Evolutionary conservation across 2,888 invertebrate genomes (phyloP), one percentile per base, ranked within the genome.

Genomic region (Sesia apiformis): DNA sequence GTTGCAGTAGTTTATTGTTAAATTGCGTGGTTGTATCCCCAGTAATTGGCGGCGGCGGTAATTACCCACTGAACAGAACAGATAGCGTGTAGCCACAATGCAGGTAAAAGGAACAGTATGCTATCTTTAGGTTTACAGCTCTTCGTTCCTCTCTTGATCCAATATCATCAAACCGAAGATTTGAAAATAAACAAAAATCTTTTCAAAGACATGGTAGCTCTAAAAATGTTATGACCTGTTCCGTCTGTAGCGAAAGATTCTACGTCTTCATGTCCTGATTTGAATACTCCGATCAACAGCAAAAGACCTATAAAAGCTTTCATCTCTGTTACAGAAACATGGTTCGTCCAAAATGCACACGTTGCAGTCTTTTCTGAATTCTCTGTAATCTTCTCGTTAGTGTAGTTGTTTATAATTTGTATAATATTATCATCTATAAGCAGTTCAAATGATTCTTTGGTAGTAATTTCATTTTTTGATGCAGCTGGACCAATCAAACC

Each of bases 1-100:
- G 64, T 64, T 67, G 58, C 61, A 61, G 52, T 61, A 67, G 67
- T 67, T 72, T 70, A 72, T 77, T 73, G 74, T 76, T 70, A 69
- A 72, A 76, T 76, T 71, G 74, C 72, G 71, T 73, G 74, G 72
- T 68, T 66, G 67, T 73, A 69, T 62, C 51, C 40, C 64, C 66
- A 67, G 72, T 73, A 74, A 78, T 76, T 75, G 72, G 63, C 64
- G 67, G 65, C 60, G 65, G 66, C 64, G 60, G 65, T 74, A 75
- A 77, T 77, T 76, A 73, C 64, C 69, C 67, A 64, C 66, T 66
- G 64, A 65, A 64, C 64, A 58, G 63, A 56, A 56, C 57, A 60
- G 62, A 63, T 60, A 63, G 58, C 63, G 61, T 62, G 63, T 42
- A 51, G 46, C 23, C 46, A 46, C 46, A 46, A 23, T 46, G 23